phyloP scores from a whole-genome alignment of 2,113 vertebrate species.

The Sapayoa aenigma region DNA sequence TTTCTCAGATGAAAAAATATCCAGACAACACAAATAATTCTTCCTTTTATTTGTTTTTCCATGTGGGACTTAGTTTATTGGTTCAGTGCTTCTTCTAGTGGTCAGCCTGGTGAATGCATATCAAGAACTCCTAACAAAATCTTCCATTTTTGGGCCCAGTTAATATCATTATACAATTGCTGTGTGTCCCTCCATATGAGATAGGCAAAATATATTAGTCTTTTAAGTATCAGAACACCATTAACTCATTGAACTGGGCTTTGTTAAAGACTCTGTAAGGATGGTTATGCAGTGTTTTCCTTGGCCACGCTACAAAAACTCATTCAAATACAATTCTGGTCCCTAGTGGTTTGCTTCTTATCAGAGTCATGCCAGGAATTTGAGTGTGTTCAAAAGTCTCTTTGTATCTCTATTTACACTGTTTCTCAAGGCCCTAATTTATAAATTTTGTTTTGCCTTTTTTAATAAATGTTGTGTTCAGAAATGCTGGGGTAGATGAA shows the following conservation, averaged over 20 bases:
- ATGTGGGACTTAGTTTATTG: not conserved
- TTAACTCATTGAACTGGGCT: not conserved
- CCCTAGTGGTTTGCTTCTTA: not conserved
- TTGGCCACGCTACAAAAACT: not conserved
- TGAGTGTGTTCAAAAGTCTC: constrained; percentile 1
- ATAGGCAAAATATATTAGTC: not conserved
- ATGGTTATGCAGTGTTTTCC: not conserved
- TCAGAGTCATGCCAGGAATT: constrained; percentile 28
- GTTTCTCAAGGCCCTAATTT: not conserved
- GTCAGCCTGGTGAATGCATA: not conserved
- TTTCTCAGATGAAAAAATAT: not conserved
- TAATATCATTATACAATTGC: not conserved
- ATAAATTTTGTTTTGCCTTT: not conserved
- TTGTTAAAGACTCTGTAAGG: not conserved
- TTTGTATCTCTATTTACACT: constrained; percentile 4
- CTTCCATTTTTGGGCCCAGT: not conserved
- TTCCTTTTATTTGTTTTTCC: not conserved
- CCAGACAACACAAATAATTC: not conserved
- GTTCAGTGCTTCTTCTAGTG: not conserved
- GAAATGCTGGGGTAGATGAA: not conserved
- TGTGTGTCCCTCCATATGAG: not conserved
- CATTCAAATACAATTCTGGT: not conserved
- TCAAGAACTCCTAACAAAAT: not conserved
- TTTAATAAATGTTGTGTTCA: not conserved
- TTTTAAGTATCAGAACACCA: not conserved